Evolutionary conservation across 2,113 vertebrate genomes (phyloP).

Genomic region (Oryzias celebensis): DNA sequence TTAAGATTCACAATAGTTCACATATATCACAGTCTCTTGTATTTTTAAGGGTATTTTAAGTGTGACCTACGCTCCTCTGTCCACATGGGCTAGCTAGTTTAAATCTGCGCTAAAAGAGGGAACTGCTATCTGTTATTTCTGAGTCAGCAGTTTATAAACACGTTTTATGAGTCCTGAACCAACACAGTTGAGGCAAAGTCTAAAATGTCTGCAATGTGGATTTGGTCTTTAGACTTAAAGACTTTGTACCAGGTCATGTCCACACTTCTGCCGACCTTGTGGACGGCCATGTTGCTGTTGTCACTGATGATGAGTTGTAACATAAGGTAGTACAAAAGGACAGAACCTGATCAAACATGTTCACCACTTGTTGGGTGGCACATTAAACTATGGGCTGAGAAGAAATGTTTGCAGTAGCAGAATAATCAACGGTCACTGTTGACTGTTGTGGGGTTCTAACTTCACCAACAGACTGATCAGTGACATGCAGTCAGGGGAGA

Average conservation of each 20-base stretch:
- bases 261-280: neutral
- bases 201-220: neutral
- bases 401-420: no score
- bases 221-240: neutral
- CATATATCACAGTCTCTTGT: neutral
- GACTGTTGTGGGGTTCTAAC: no score
- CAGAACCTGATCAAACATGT: no score
- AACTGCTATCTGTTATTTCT: neutral
- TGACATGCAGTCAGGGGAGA: no score
- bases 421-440: no score
- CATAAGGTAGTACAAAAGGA: no score
- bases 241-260: neutral
- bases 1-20: neutral
- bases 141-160: neutral
- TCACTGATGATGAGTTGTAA: no score
- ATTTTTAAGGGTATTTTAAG: no score
- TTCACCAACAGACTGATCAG: no score
- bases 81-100: neutral
- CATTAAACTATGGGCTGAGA: no score
- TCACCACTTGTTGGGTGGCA: no score
- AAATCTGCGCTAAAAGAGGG: neutral
- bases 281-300: neutral
- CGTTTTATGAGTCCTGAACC: neutral
- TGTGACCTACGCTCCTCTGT: neutral
- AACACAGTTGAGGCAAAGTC: conserved; percentile 3